Conservation (phyloP, 2,797 vertebrate genomes). For the Benthosema pterotum region DNA sequence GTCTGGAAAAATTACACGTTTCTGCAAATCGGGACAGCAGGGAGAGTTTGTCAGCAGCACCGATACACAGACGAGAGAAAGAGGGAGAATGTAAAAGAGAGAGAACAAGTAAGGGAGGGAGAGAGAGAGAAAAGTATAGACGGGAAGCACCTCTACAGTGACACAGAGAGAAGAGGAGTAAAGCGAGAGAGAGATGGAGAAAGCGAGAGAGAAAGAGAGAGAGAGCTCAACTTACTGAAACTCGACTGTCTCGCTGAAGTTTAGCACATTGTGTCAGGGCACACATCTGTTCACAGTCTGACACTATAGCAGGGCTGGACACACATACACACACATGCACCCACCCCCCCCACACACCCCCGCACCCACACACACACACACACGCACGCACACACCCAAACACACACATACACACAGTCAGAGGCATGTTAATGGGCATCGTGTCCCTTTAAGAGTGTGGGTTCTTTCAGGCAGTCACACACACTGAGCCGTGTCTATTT, state of each 20-base stretch:
- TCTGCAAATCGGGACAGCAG: too few species aligned
- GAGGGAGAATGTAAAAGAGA: not conserved
- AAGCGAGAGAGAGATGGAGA: not conserved
- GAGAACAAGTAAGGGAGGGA: not conserved
- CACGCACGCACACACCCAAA: not conserved
- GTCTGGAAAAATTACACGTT: too few species aligned
- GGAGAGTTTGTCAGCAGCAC: too few species aligned
- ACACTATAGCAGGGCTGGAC: not conserved
- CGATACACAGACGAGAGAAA: not conserved
- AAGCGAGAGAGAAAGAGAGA: not conserved
- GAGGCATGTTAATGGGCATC: conserved; percentile 7
- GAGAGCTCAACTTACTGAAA: conserved; percentile 15
- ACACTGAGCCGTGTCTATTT: conserved; percentile 50
- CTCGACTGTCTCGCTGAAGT: not conserved
- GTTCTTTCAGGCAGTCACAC: conserved; percentile 35
- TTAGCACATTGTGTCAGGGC: not conserved
- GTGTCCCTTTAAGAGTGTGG: conserved; percentile 55
- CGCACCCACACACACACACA: too few species aligned
- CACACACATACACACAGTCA: not conserved
- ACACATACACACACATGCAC: conserved; percentile 4
- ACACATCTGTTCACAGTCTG: not conserved
- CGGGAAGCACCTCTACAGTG: too few species aligned
- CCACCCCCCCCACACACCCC: not conserved
- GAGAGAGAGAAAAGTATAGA: not conserved
- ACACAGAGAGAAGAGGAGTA: too few species aligned